phyloP scores from a whole-genome alignment of 2,797 vertebrate genomes.

The Molossus alvarezi region DNA sequence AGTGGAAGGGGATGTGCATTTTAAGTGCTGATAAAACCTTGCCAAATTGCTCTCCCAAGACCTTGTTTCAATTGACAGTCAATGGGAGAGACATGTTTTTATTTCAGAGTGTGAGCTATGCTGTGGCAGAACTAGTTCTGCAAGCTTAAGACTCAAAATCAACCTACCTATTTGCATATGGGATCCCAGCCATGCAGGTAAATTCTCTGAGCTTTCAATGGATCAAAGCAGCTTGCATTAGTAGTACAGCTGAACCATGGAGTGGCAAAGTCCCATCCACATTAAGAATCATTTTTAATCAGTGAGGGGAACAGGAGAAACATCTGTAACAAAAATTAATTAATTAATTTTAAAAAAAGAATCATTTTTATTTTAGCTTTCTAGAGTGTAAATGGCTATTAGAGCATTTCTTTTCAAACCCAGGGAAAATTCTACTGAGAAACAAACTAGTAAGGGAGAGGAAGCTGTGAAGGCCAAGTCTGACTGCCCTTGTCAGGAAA shows the following conservation, averaged over 20 bases:
- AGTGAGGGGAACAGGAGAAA: no score
- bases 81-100: neutral
- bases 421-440: slow-evolving; percentile 5
- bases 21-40: neutral
- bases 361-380: neutral
- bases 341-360: neutral
- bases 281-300: neutral
- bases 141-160: neutral
- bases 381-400: neutral
- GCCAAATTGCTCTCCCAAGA: slow-evolving; percentile 14
- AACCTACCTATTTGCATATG: neutral
- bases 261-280: neutral
- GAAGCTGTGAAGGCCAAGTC: neutral
- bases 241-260: neutral
- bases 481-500: neutral
- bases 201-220: neutral
- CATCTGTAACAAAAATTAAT: no score
- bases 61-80: neutral
- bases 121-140: neutral
- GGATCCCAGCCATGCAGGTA: neutral
- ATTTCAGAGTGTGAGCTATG: neutral
- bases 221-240: neutral
- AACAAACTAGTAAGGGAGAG: neutral
- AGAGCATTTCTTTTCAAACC: slow-evolving; percentile 33
- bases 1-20: neutral